Evolutionary conservation across 2,888 invertebrate species (phyloP).

Genomic region (Lathronympha strigana): DNA sequence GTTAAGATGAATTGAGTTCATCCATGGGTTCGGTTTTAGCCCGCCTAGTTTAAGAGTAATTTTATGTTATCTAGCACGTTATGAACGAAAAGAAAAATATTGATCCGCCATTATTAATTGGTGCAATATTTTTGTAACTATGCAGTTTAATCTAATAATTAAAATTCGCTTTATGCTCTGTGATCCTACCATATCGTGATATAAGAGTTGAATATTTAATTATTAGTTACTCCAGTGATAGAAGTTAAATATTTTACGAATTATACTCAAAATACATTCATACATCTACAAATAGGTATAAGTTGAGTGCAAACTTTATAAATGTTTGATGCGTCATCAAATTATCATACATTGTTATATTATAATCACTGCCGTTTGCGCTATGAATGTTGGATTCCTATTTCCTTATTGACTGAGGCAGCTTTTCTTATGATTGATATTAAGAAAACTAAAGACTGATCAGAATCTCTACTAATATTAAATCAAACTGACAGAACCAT

Average conservation of each 20-base stretch:
- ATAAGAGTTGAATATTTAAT: slow-evolving; percentile 6
- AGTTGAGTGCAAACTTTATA: slow-evolving; percentile 16
- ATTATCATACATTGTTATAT: not conserved
- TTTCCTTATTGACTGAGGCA: slow-evolving; percentile 13
- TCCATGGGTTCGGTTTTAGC: not conserved
- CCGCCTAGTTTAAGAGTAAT: slow-evolving; percentile 10
- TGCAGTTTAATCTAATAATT: slow-evolving; percentile 11
- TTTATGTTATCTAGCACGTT: not conserved
- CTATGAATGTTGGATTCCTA: not conserved
- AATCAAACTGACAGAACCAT: slow-evolving; percentile 51
- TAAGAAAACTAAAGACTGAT: slow-evolving; percentile 62
- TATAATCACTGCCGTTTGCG: slow-evolving; percentile 14
- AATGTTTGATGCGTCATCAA: not conserved
- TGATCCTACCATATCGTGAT: slow-evolving; percentile 36
- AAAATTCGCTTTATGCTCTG: slow-evolving; percentile 21
- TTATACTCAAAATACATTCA: slow-evolving; percentile 12
- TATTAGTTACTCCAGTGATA: slow-evolving; percentile 16
- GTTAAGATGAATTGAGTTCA: not conserved
- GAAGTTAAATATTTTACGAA: slow-evolving; percentile 19
- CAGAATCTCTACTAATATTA: slow-evolving; percentile 55
- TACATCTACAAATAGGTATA: slow-evolving; percentile 2
- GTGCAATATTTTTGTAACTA: slow-evolving; percentile 14
- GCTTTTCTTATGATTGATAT: slow-evolving; percentile 24
- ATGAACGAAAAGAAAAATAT: not conserved
- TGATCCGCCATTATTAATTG: not conserved